Evolutionary conservation across 2,113 vertebrate genomes (phyloP).

Genomic region (Centropristis striata): DNA sequence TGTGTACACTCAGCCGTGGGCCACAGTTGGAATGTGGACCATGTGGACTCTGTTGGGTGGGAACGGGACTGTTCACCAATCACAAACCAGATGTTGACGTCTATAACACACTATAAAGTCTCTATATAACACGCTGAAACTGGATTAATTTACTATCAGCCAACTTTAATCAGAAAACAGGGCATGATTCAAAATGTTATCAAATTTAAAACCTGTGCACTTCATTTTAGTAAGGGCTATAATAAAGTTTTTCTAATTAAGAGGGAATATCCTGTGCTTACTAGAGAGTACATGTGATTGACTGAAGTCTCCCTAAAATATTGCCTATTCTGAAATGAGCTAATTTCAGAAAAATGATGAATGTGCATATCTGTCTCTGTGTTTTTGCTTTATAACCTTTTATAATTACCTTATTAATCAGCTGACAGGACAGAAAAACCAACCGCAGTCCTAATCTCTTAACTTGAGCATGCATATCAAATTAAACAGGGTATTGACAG

Average conservation of each 20-base stretch:
- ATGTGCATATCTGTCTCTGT: slow-evolving; percentile 20
- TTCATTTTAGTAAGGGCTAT: slow-evolving; percentile 14
- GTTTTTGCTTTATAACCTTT: slow-evolving; percentile 38
- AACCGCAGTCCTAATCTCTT: slow-evolving; percentile 16
- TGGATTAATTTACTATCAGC: not conserved
- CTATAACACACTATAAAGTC: not conserved
- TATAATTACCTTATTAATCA: slow-evolving; percentile 36
- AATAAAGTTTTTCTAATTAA: slow-evolving; percentile 32
- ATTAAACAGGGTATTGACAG: not conserved
- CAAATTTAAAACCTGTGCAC: slow-evolving; percentile 22
- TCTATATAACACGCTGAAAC: not conserved
- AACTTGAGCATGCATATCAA: slow-evolving; percentile 14
- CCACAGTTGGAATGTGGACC: slow-evolving; percentile 19
- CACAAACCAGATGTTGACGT: slow-evolving; percentile 2
- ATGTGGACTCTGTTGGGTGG: not conserved
- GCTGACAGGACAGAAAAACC: slow-evolving; percentile 16
- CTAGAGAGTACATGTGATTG: not conserved
- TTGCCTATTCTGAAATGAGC: slow-evolving; percentile 9
- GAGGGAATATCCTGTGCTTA: not conserved
- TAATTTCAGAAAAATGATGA: not conserved
- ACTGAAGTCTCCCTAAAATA: not conserved
- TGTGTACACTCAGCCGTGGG: slow-evolving; percentile 7
- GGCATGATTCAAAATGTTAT: not conserved
- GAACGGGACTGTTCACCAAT: not conserved
- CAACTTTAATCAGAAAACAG: not conserved